These are phyloP conservation scores for Bellardia bayeri DNA, from an alignment of 2,888 invertebrate genomes.

Conservation along the genomic window DNA sequence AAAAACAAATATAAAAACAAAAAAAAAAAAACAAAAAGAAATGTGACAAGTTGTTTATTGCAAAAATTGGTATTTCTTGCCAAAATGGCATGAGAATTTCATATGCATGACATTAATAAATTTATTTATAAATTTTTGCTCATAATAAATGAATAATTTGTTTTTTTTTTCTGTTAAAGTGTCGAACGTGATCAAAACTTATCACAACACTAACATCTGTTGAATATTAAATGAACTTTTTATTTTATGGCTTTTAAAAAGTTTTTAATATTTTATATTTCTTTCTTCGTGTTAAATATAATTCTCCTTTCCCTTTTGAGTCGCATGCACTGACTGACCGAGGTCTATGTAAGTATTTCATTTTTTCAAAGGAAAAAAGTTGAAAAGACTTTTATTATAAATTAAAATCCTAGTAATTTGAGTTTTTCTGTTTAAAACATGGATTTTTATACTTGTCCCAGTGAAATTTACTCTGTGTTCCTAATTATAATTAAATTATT, in stretches of 20 bases:
- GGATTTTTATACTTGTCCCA: too few species aligned
- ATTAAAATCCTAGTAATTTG: too few species aligned
- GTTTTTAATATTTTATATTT: slow-evolving; percentile 11
- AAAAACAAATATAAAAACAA: too few species aligned
- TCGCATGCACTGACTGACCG: not conserved
- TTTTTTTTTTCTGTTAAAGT: slow-evolving; percentile 61
- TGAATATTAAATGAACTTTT: slow-evolving; percentile 66
- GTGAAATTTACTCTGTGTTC: too few species aligned
- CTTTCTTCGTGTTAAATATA: slow-evolving; percentile 8
- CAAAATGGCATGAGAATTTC: slow-evolving; percentile 64
- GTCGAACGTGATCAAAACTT: slow-evolving; percentile 74
- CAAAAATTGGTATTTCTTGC: slow-evolving; percentile 55
- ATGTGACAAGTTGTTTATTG: slow-evolving; percentile 58
- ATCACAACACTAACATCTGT: slow-evolving; percentile 69
- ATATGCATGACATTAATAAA: slow-evolving; percentile 73
- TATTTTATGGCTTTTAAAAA: slow-evolving; percentile 34
- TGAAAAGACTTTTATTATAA: too few species aligned
- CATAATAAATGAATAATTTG: slow-evolving; percentile 56
- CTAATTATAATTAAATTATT: too few species aligned
- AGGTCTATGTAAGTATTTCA: not conserved
- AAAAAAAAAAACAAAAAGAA: slow-evolving; percentile 27
- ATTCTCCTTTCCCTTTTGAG: slow-evolving; percentile 17
- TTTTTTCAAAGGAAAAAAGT: not conserved
- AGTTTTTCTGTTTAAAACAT: too few species aligned
- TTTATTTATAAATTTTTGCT: slow-evolving; percentile 64